These are phyloP conservation scores for Tortrix viridana DNA, from an alignment of 2,888 invertebrate species.

Conservation along the genomic window DNA sequence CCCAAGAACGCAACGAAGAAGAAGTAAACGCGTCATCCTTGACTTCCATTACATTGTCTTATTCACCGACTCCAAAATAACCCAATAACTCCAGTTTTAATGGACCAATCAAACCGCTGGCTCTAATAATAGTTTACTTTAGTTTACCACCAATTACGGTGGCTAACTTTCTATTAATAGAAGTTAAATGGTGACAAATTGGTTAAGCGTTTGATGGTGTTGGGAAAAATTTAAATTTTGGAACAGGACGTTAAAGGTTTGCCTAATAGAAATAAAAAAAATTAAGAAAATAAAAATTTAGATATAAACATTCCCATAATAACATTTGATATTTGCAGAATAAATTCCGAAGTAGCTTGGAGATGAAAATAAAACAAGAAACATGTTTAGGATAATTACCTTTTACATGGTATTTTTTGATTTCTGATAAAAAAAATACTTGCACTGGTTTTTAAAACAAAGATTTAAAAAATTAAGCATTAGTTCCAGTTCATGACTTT, in stretches of 20 bases:
- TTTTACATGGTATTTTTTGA: too few species aligned
- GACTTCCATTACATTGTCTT: slow-evolving; percentile 21
- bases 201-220: slow-evolving; percentile 9
- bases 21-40: slow-evolving; percentile 22
- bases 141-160: slow-evolving; percentile 21
- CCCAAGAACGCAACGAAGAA: too few species aligned
- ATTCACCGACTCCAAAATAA: slow-evolving; percentile 28
- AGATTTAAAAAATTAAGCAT: too few species aligned
- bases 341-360: too few species aligned
- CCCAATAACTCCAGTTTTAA: slow-evolving; percentile 28
- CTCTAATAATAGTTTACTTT: slow-evolving; percentile 32
- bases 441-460: too few species aligned
- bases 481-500: too few species aligned
- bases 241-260: neutral
- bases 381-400: too few species aligned
- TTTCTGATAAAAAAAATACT: too few species aligned
- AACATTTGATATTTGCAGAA: too few species aligned
- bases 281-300: too few species aligned
- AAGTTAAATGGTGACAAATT: slow-evolving; percentile 21
- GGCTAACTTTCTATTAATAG: slow-evolving; percentile 36
- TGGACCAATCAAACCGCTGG: slow-evolving; percentile 26
- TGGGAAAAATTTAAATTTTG: neutral
- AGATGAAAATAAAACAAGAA: too few species aligned
- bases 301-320: too few species aligned
- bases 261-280: neutral